Percentiles rank a stretch among this genome's conserved stretches.
Evolutionary conservation across 1,140 invertebrate species (phyloP).

Genomic region (Elysia chlorotica): DNA sequence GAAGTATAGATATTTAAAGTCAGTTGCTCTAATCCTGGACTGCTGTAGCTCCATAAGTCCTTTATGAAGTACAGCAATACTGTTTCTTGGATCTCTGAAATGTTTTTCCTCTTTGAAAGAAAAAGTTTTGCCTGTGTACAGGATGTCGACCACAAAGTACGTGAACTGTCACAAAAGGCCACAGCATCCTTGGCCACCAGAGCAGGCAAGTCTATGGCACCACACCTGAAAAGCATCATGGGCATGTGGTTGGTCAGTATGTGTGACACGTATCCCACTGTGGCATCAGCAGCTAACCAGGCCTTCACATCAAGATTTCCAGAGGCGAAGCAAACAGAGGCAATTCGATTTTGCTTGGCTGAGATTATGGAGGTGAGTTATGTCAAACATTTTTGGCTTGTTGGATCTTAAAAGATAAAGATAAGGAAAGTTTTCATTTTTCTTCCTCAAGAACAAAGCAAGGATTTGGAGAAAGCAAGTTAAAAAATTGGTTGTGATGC

Average conservation of each 20-base stretch:
- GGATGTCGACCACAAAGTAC: conserved; percentile 79
- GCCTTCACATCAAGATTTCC: conserved; percentile 77
- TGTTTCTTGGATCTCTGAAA: background rate
- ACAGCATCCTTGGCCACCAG: conserved; percentile 72
- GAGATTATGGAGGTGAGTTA: conserved; percentile 71
- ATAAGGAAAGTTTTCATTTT: background rate
- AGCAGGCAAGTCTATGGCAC: conserved; percentile 76
- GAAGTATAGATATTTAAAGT: too few species aligned
- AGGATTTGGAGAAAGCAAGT: background rate
- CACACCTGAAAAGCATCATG: conserved; percentile 76
- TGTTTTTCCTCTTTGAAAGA: background rate
- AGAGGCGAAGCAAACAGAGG: conserved; percentile 72
- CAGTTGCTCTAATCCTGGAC: too few species aligned
- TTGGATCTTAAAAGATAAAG: background rate
- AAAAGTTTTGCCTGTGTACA: too few species aligned
- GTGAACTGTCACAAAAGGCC: conserved; percentile 70
- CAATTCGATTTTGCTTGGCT: conserved; percentile 75
- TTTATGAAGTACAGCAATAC: background rate
- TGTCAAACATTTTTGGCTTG: background rate
- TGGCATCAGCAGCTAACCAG: conserved; percentile 73
- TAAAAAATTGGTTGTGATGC: too few species aligned
- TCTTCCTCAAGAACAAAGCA: too few species aligned
- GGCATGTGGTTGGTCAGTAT: conserved; percentile 72
- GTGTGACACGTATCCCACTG: conserved; percentile 81
- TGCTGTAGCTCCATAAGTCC: too few species aligned